Evolutionary conservation across 1,140 invertebrate genomes (phyloP), one percentile per base, ranked within the genome.

Genomic region (Conus ventricosus): DNA sequence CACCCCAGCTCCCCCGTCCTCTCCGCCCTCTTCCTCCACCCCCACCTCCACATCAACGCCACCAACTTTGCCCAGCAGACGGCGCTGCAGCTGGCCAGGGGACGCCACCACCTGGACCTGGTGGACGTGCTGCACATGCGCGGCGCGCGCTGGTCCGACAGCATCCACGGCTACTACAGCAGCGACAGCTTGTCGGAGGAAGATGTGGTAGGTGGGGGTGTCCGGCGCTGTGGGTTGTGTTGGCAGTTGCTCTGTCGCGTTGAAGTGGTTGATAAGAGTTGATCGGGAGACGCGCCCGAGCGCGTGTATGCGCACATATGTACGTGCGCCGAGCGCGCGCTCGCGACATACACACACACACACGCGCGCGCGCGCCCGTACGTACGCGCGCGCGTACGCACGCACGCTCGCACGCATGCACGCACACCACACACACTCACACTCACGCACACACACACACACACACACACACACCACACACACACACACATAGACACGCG

Each of bases 71-170:
- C 89, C 83, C 87, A 87, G 27, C 84, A 87, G 60, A 91, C 90
- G 23, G 90, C 92, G 53, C 87, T 90, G 25, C 84, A 89, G 85
- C 88, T 92, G 83, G 92, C 92, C 53, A 83, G 84, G 81, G 92
- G 91, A 20, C 89, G 91, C 53, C 76, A 86, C 60, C 75, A 89
- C 71, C 27, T 75, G 5, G 80, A 89, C 27, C 81, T 90, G 27
- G 89, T 88, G 10, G 60, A 89, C 8, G 5, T 84, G 7, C 54
- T 92, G 82, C 82, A 76, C 39, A 60, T 81, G n/a, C 63, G 60
- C 27, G 91, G 91, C 6, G 91, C 90, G 4, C 55, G 17, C 23
- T 88, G 85, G 71, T 80, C 75, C 23, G 75, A 87, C 23, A n/a
- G 71, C 25, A n/a, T 78, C 51, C 84, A 54, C 27, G 84, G 53